Conservation (phyloP, 2,113 vertebrate species). For the Microtus oregoni region DNA sequence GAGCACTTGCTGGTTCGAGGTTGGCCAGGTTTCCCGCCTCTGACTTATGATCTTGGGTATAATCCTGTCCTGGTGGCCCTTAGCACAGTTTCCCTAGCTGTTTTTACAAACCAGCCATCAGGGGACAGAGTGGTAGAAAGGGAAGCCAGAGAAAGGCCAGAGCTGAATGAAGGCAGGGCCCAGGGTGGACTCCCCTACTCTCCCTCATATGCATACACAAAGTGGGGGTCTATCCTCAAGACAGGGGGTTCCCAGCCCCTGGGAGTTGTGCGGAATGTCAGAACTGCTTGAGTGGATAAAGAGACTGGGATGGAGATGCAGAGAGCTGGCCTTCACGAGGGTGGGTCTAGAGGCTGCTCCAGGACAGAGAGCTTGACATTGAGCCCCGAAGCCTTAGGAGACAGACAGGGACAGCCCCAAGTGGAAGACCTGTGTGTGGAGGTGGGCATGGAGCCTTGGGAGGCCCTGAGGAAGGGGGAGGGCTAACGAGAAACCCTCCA, state of each 20-base stretch:
- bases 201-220: accelerated
- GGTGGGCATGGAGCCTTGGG: not conserved
- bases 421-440: not conserved
- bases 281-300: not conserved
- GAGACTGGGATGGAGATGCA: not conserved
- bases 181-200: not conserved
- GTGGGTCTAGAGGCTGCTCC: not conserved
- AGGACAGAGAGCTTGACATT: not conserved
- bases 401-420: not conserved
- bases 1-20: not conserved
- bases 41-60: not conserved
- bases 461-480: not conserved
- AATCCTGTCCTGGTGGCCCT: not conserved
- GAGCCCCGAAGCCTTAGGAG: not conserved
- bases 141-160: not conserved
- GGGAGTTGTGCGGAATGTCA: not conserved
- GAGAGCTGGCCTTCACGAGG: not conserved
- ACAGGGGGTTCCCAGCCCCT: not conserved
- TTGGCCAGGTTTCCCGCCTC: not conserved
- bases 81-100: not conserved
- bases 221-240: not conserved
- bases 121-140: not conserved
- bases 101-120: not conserved
- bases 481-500: not conserved
- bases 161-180: too few species aligned